Percentiles rank a stretch among this genome's conserved stretches.
These are phyloP conservation scores for Drosophila kanapiae DNA, from an alignment of 1,140 invertebrate species.

Conservation along the genomic window DNA sequence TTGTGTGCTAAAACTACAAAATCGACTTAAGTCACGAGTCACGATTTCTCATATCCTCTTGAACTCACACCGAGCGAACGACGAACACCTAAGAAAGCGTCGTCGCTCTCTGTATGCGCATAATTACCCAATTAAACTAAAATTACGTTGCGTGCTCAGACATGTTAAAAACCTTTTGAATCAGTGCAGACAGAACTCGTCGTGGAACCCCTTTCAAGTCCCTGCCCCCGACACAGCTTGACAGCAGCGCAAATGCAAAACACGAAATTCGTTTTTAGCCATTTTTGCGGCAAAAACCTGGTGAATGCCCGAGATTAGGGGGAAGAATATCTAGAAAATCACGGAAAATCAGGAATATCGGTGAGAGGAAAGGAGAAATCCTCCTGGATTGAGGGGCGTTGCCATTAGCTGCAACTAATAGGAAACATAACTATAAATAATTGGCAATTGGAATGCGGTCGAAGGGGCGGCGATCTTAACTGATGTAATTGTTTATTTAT, in stretches of 20 bases:
- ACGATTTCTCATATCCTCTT: conserved; percentile 18
- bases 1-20: conserved; percentile 21
- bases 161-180: conserved; percentile 80
- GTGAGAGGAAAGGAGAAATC: not conserved
- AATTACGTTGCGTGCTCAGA: conserved; percentile 85
- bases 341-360: not conserved
- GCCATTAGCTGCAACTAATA: conserved; percentile 62
- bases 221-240: conserved; percentile 10
- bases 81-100: conserved; percentile 30
- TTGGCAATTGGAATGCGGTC: conserved; percentile 65
- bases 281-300: conserved; percentile 39
- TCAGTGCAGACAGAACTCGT: conserved; percentile 57
- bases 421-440: conserved; percentile 80
- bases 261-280: conserved; percentile 69
- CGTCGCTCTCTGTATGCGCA: conserved; percentile 77
- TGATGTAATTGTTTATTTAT: conserved; percentile 83
- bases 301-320: conserved; percentile 40
- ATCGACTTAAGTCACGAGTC: conserved; percentile 29
- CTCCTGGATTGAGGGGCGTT: not conserved
- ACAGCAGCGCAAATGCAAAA: conserved; percentile 58
- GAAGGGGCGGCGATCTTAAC: not conserved
- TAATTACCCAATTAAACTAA: conserved; percentile 85
- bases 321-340: not conserved
- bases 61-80: conserved; percentile 13
- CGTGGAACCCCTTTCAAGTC: conserved; percentile 2